Evolutionary conservation across 2,797 vertebrate genomes (phyloP), one percentile per base, ranked within the genome.

Genomic region (Menidia menidia): DNA sequence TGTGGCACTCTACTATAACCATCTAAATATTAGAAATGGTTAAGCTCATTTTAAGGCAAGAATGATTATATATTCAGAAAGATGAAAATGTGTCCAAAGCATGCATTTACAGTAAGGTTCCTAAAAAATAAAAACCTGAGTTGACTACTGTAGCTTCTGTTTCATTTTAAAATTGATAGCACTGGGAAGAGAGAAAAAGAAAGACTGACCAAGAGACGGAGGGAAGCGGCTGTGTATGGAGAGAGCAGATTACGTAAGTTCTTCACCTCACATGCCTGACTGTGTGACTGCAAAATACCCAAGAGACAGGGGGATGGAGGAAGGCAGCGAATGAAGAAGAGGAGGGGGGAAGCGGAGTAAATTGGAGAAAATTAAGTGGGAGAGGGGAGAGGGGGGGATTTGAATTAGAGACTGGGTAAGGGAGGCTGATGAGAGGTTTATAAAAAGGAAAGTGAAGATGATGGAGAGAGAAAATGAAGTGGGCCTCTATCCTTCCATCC

Each of bases 261-360:
- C 72, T 88, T 92, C 83, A 92, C 90, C 88, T 94, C 92, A 93
- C 91, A 89, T 93, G 91, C 89, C 78, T 85, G 87, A 84, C 86
- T 92, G 73, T 92, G 92, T 94, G 93, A 94, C 90, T 90, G 81
- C 81, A 84, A 88, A 91, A 90, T 71, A 84, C 85, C 78, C 77
- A 81, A 85, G 81, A 91, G 86, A 84, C 47, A 48, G 72, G 77
- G 70, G 75, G 77, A 83, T 77, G 73, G 82, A 81, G 75, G 69
- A 76, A 81, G 61, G 69, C 72, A 75, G 72, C 9, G 48, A 67
- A 66, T 60, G 69, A 67, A 69, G 75, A 60, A 51, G 65, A 60
- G 68, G 66, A 50, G 69, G 73, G 72, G 77, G 71, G 78, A 58
- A 81, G 81, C 82, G 71, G 66, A 87, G 87, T 82, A 91, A 92